Evolutionary conservation across 2,797 vertebrate genomes (phyloP), one percentile per base, ranked within the genome.

Genomic region (Sciaenops ocellatus): DNA sequence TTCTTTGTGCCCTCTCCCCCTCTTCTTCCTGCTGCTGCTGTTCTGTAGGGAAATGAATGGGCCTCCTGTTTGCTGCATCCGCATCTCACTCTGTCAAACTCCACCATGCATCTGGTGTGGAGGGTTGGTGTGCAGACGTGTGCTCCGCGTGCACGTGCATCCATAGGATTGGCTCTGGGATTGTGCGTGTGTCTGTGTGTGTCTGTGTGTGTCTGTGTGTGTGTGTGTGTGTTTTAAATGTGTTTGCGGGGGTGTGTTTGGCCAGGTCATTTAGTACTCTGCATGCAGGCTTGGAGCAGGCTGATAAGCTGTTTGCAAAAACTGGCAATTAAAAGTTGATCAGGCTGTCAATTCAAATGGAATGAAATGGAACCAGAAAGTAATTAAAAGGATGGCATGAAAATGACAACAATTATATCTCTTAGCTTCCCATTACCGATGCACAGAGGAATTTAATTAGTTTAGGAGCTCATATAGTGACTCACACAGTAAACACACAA

Each of bases 281-380:
- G 85, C 88, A 87, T 90, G 93, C 89, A 92, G 86, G 89, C 90
- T 93, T 92, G 91, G 89, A 93, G 91, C 85, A 69, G 85, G 84
- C 93, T 92, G 95, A 95, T 96, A 95, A 96, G 95, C 93, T 89
- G 85, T 94, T 94, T 93, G 87, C 87, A 92, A 92, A 92, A 94
- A 94, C 89, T 93, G 85, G 92, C 93, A 95, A 95, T 95, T 95
- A 95, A 95, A 95, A 94, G 92, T 94, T 95, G 95, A 95, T 94
- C 94, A 94, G 89, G 79, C 93, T 90, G 94, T 95, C 94, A 94
- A 91, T 95, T 94, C 90, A 90, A 94, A 95, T 93, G 94, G 93
- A 96, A 95, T 95, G 94, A 95, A 96, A 96, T 93, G 94, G 94
- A 96, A 95, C 95, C 94, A 91, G 91, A 95, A 95, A 94, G 94